Evolutionary conservation across 2,113 vertebrate species (phyloP).

Genomic region (Ceratotherium simum): DNA sequence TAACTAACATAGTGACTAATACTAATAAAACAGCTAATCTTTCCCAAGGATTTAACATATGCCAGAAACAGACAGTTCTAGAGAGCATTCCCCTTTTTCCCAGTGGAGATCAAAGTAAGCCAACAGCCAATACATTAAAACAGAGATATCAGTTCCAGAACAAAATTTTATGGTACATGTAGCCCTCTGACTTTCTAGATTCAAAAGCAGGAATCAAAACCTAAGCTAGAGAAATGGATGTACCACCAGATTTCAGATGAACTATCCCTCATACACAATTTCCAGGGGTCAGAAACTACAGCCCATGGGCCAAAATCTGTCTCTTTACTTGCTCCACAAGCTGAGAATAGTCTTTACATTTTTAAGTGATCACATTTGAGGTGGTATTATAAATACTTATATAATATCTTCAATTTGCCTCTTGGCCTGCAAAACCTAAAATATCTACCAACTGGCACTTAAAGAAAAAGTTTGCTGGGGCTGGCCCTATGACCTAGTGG

Average conservation of each 20-base stretch:
- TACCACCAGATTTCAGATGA: background rate
- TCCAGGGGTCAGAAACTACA: background rate
- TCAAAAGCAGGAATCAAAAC: background rate
- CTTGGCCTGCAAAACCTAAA: background rate
- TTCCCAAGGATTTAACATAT: background rate
- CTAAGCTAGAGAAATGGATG: background rate
- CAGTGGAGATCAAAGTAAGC: background rate
- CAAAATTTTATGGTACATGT: background rate
- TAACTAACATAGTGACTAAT: background rate
- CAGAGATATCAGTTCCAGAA: background rate
- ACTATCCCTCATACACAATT: background rate
- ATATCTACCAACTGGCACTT: background rate
- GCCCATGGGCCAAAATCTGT: background rate
- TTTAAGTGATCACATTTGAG: background rate
- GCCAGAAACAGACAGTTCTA: background rate
- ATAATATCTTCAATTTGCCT: background rate
- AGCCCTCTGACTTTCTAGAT: background rate
- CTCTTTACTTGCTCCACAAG: background rate
- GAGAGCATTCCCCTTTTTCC: background rate
- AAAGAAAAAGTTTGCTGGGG: background rate
- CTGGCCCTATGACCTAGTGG: no score
- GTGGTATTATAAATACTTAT: background rate
- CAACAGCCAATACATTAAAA: background rate
- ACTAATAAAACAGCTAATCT: background rate
- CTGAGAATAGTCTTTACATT: background rate